Evolutionary conservation across 2,797 vertebrate genomes (phyloP).

Genomic region (Clarias platycephalus): DNA sequence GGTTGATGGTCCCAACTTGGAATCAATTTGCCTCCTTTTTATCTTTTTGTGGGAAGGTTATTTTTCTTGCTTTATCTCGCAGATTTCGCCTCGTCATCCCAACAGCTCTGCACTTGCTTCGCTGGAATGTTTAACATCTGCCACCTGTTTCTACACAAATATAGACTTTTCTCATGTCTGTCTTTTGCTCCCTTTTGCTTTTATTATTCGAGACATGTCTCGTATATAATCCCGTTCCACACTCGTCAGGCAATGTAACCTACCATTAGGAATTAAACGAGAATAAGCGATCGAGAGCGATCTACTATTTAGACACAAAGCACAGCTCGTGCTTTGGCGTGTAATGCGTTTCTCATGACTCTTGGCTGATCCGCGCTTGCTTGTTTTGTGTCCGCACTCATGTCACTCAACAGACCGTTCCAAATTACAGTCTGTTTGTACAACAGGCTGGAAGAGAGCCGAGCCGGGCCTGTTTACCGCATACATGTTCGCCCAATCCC

Average conservation of each 20-base stretch:
- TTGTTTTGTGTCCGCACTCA: constrained; percentile 32
- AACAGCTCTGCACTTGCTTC: not conserved
- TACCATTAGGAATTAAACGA: not conserved
- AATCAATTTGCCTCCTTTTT: not conserved
- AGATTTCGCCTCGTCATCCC: not conserved
- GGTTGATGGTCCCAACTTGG: not conserved
- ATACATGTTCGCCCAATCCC: not conserved
- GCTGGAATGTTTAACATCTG: not conserved
- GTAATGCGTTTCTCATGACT: constrained; percentile 18
- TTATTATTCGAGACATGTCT: not conserved
- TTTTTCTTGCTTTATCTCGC: not conserved
- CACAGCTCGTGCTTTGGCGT: not conserved
- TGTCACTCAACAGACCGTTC: constrained; percentile 3
- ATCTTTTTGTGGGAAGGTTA: constrained; percentile 6
- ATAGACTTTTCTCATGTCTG: not conserved
- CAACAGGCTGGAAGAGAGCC: constrained; percentile 11
- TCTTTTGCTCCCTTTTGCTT: not conserved
- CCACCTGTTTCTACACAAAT: constrained; percentile 21
- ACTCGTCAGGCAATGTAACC: not conserved
- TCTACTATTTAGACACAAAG: not conserved
- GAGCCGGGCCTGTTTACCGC: not conserved
- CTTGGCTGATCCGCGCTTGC: constrained; percentile 16
- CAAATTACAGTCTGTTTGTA: constrained; percentile 20
- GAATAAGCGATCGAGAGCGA: not conserved
- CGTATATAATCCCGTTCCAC: not conserved